phyloP scores from a whole-genome alignment of 2,113 vertebrate genomes.

The Chloroceryle aenea region DNA sequence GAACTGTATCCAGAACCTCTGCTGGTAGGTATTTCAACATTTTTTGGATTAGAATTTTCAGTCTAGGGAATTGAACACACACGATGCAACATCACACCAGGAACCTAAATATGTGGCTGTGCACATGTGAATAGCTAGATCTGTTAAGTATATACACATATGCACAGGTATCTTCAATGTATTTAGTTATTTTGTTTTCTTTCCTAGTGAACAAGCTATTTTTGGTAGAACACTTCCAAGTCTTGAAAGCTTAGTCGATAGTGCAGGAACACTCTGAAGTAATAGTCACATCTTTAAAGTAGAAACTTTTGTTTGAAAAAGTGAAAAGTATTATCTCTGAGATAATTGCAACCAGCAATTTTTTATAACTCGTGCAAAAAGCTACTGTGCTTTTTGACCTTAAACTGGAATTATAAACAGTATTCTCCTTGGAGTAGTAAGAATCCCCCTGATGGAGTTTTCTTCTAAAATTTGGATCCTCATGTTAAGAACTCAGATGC shows the following conservation, averaged over 20 bases:
- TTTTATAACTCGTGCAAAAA: background rate
- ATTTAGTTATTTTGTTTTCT: background rate
- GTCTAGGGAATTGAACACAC: background rate
- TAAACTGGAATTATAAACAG: background rate
- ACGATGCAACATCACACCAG: background rate
- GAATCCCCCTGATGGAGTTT: background rate
- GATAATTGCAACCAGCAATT: background rate
- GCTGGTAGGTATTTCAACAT: constrained; percentile 82
- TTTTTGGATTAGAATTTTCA: background rate
- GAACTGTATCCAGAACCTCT: constrained; percentile 95
- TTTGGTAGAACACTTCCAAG: background rate
- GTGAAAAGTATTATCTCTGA: background rate
- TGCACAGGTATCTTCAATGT: background rate
- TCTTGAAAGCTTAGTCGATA: background rate
- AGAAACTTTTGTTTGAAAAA: background rate
- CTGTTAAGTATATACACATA: background rate
- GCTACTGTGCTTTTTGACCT: background rate
- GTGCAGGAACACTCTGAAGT: background rate
- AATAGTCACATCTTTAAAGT: background rate
- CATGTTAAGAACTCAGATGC: background rate
- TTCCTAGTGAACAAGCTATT: background rate
- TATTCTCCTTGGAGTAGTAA: background rate
- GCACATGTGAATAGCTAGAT: background rate
- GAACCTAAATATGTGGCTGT: background rate
- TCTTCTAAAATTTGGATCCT: background rate